phyloP scores from a whole-genome alignment of 2,888 invertebrate species.

The Apamea anceps region DNA sequence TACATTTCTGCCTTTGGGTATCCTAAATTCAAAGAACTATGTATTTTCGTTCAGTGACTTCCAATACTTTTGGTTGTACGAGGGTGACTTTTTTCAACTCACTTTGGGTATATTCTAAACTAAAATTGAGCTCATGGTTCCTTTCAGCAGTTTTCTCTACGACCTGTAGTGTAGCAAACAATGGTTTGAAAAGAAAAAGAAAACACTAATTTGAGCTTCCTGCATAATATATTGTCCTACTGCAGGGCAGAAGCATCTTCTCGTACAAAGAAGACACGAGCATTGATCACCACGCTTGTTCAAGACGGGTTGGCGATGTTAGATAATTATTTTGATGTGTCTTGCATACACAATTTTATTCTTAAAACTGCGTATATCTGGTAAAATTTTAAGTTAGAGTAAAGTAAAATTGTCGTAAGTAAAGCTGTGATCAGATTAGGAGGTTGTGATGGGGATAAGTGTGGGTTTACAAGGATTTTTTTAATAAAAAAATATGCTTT shows the following conservation, averaged over 20 bases:
- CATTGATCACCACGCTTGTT: not conserved
- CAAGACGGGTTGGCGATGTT: not conserved
- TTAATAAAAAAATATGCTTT: constrained; percentile 75
- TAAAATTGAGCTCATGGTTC: not conserved
- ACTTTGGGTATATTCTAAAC: too few relatives aligned
- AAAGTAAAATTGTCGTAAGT: constrained; percentile 79
- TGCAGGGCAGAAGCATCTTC: not conserved
- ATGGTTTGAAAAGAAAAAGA: not conserved
- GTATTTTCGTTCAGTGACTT: not conserved
- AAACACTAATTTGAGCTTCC: not conserved
- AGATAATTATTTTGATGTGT: not conserved
- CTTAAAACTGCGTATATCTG: constrained; percentile 54
- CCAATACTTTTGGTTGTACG: not conserved
- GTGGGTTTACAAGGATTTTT: constrained; percentile 80
- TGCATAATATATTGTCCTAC: not conserved
- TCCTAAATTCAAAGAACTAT: not conserved
- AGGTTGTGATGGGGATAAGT: constrained; percentile 86
- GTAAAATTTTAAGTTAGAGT: constrained; percentile 70
- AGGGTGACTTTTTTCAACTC: not conserved
- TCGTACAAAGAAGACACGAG: not conserved
- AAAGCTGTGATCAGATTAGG: constrained; percentile 88
- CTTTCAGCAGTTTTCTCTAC: not conserved
- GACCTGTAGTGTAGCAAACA: not conserved
- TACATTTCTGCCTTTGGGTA: not conserved
- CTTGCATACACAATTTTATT: not conserved